Base-by-base conservation (phyloP, 2,113 vertebrate species). In the Cnemophilus loriae region DNA sequence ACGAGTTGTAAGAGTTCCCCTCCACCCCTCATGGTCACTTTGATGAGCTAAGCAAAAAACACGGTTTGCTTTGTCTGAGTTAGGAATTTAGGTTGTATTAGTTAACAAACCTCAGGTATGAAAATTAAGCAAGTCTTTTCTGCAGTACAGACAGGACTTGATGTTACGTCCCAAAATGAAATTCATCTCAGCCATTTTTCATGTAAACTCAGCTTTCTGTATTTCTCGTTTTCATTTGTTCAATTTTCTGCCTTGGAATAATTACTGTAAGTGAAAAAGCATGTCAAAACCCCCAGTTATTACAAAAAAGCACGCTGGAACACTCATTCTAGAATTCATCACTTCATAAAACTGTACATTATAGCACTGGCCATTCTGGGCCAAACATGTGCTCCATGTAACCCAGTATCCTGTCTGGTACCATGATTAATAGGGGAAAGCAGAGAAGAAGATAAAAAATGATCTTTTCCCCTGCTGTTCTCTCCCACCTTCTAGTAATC, bases 261-360 rank as follows among this genome's bases (percentile, higher is more conserved):
- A 84, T 85, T 90, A 85, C 44, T 61, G 16, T 75, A 85, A 85
- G 35, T 92, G 70, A 71, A 96, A 95, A 93, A 63, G 11, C 52
- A 67, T 76, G 57, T 79, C 69, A 56, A 77, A 56, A 3, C 26
- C 35, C 37, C 24, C 42, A 83, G 41, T 60, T 83, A 68, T 56
- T 83, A 46, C 52, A 67, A 78, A 94, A 91, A 84, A 89, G 75
- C 60, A 78, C 3, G 4, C 30, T 70, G 52, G 73, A 90, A 71
- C 69, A 69, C 87, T 90, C 53, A 73, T 79, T 93, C 73, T 70
- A 84, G 81, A 91, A 89, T 80, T 84, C 69, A 84, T 59, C 75
- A 91, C 74, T 96, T 92, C 85, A 95, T 95, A 93, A 95, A 95
- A 63, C 52, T 52, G n/a, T 55, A 50, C 60, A 27, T 70, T 65